phyloP scores from a whole-genome alignment of 2,888 invertebrate species.

The Meteorus colon region DNA sequence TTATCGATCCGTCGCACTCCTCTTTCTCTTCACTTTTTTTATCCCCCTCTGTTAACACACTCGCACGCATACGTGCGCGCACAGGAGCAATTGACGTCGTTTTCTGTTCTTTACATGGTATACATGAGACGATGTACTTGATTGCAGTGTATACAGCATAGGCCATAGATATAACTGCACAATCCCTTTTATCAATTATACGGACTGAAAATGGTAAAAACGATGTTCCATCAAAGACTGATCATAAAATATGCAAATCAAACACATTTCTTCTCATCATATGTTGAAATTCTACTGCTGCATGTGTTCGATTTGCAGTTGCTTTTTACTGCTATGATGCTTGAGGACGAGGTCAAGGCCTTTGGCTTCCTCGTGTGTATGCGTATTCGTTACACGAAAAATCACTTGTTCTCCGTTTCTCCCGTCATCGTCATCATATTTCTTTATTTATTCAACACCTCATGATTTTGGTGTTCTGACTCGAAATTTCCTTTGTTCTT shows the following conservation, averaged over 20 bases:
- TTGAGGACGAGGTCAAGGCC: constrained; percentile 70
- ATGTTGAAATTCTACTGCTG: not conserved
- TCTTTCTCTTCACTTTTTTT: not conserved
- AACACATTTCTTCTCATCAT: not conserved
- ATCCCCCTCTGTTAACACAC: not conserved
- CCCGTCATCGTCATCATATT: not conserved
- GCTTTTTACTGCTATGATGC: constrained; percentile 48
- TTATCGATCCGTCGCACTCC: constrained; percentile 18
- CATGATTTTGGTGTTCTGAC: constrained; percentile 52
- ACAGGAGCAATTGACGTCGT: not conserved
- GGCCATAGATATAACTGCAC: not conserved
- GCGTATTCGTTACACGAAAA: constrained; percentile 34
- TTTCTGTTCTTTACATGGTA: not conserved
- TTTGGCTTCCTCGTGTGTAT: constrained; percentile 59
- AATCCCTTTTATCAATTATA: not conserved
- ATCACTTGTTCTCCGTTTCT: constrained; percentile 42
- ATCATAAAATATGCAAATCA: not conserved
- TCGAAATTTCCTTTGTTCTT: constrained; percentile 48
- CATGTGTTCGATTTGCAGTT: constrained; percentile 28
- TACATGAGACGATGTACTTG: not conserved
- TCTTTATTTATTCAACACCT: not conserved
- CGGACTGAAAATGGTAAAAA: not conserved
- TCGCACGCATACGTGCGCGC: not conserved
- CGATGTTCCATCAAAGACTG: not conserved
- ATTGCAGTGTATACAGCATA: not conserved